Evolutionary conservation across 2,797 vertebrate species (phyloP).

Genomic region (Acanthis flammea): DNA sequence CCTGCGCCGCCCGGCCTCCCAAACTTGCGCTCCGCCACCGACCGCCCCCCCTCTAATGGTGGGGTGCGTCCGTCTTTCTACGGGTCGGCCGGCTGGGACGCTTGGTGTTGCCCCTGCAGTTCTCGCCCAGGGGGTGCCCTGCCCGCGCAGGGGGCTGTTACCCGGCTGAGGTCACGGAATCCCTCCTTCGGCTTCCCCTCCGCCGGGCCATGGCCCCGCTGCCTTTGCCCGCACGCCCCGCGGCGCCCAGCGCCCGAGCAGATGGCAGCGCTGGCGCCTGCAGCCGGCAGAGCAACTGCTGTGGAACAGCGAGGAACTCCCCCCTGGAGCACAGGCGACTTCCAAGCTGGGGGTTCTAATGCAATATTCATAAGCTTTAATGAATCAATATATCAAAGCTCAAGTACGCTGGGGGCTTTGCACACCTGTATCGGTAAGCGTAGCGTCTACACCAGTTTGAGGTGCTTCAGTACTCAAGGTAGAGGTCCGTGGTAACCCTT

Average conservation of each 20-base stretch:
- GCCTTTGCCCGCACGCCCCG: too few relatives aligned
- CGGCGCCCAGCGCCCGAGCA: too few relatives aligned
- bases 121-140: too few relatives aligned
- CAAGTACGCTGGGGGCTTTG: background rate
- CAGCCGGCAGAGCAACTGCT: background rate
- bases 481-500: background rate
- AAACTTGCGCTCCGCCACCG: background rate
- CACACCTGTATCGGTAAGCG: background rate
- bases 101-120: accelerated
- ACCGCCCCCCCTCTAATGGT: background rate
- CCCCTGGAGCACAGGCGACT: background rate
- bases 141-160: background rate
- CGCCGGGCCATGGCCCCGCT: accelerated
- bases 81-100: background rate
- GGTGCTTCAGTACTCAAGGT: background rate
- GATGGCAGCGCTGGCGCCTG: background rate
- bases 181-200: too few relatives aligned
- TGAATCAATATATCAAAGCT: background rate
- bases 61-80: accelerated
- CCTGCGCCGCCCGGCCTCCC: background rate
- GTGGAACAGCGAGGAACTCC: background rate
- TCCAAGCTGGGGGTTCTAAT: background rate
- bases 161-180: accelerated
- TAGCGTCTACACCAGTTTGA: background rate
- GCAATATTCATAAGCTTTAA: background rate